Evolutionary conservation across 2,888 invertebrate species (phyloP), one percentile per base, ranked within the genome.

Genomic region (Pseudoips prasinana): DNA sequence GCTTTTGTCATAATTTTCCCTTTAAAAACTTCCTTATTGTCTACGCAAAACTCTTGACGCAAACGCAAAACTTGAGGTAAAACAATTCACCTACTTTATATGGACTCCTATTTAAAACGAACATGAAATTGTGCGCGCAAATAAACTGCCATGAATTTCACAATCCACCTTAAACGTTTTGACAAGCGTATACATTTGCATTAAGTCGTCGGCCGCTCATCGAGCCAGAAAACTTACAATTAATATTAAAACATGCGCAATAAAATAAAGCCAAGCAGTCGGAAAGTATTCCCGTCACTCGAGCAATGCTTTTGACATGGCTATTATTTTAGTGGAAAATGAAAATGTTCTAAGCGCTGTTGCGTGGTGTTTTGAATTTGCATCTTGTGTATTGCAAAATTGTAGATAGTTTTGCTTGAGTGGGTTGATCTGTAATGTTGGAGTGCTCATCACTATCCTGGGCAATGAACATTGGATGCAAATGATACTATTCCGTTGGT

Each of bases 231-330:
- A 83, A 84, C 83, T 82, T 79, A 82, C 81, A 82, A 85, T 85
- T 82, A 85, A 82, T 84, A 83, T 85, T 84, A 81, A 85, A 81
- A 83, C 81, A 84, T 84, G 85, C 84, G 64, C 82, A 79, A 79
- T 85, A 80, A 83, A 83, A 81, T 78, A 75, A 73, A 84, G 67
- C 56, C 78, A 80, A 80, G 76, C 76, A 76, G 76, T 80, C 78
- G 82, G 83, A 83, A 84, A 79, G 74, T 73, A 80, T 85, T 71
- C 73, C 56, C 76, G 77, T 84, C 80, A 79, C 57, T 63, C 65
- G 69, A 67, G 68, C 70, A 58, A 57, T 84, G 84, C 73, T 81
- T 77, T 72, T 84, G 84, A 85, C 83, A 78, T 73, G 74, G 75
- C 82, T 70, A 80, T 86, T 86, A 85, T 80, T 77, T 70, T 58